Evolutionary conservation across 2,797 vertebrate genomes (phyloP), one percentile per base, ranked within the genome.

Genomic region (Protosalanx chinensis): DNA sequence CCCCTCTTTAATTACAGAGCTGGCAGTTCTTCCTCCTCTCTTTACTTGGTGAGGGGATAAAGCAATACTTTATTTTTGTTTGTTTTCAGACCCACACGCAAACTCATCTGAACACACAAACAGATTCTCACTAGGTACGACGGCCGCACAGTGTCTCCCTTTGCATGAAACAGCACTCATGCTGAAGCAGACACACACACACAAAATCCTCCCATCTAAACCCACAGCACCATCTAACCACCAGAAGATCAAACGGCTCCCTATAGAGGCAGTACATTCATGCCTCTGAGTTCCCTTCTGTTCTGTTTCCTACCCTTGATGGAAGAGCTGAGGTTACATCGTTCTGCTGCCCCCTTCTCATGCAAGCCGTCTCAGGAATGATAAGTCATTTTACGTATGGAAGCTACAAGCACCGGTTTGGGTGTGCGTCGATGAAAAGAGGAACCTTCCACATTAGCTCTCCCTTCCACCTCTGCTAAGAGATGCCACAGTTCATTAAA

Each of bases 1-100:
- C 80, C 88, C 81, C 85, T 90, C 87, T 93, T 92, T 93, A 93
- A 93, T 93, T 93, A 93, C 88, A 86, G 75, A 86, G 81, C 87
- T 84, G 88, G 85, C 76, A 53, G 57, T 88, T 78, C 83, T 77
- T 75, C 68, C 79, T 82, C 62, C 67, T 76, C 79, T 4, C 46
- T 67, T 7, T 20, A 32, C 57, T 74, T 56, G 70, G 69, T 65
- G 20, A 51, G 58, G 64, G 80, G 75, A 81, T 87, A 81, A 77
- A 84, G 77, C 75, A 82, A 85, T 87, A 65, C 79, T 64, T 82
- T 32, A 49, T 77, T 79, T 64, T 13, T 29, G 27, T 5, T 27
- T n/a, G n/a, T 20, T 23, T 30, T 79, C 80, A 73, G 35, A 53
- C 77, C 84, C 72, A 83, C 81, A 78, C 82, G 5, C 58, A 30